Base-by-base conservation (phyloP, 2,888 invertebrate genomes). In the Athripsodes cinereus region DNA sequence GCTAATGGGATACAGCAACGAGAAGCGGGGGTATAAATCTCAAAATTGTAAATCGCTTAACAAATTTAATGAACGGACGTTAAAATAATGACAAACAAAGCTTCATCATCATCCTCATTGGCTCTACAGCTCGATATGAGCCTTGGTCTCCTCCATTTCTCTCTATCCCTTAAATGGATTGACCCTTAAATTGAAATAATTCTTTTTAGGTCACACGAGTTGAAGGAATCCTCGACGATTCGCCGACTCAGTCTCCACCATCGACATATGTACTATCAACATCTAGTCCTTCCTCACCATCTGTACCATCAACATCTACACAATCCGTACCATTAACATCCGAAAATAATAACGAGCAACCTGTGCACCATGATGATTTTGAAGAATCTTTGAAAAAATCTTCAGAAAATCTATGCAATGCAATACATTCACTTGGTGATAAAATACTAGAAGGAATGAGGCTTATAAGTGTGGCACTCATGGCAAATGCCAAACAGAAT, bases 191-290 rank as follows among this genome's bases (percentile, higher is more conserved):
- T 11, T 18, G 18, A 46, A 11, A 16, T 18, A 16, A 16, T 16
- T 46, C n/a, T 46, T 46, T 18, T 46, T 46, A 46, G 46, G 46
- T 46, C 46, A 11, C 46, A 46, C 46, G 46, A 46, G 46, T 46
- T 18, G 16, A 16, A 46, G 13, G 16, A 46, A 46, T 16, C 5
- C 5, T 11, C 6, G 46, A 18, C n/a, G 46, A 46, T 46, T 46
- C 8, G 6, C n/a, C 46, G 6, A 6, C 8, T 16, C 10, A 18
- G 16, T 6, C 46, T n/a, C n/a, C n/a, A 46, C 18, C 46, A 18
- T 46, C 46, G n/a, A 18, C 46, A 13, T 46, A 6, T 6, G 11
- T 6, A 11, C n/a, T 16, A 46, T 46, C 16, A 5, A 46, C 46
- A 46, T 5, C 8, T 16, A 18, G 11, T 46, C 18, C 46, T 13